Conservation (phyloP, 1,140 invertebrate genomes). For the Anoplophora glabripennis region DNA sequence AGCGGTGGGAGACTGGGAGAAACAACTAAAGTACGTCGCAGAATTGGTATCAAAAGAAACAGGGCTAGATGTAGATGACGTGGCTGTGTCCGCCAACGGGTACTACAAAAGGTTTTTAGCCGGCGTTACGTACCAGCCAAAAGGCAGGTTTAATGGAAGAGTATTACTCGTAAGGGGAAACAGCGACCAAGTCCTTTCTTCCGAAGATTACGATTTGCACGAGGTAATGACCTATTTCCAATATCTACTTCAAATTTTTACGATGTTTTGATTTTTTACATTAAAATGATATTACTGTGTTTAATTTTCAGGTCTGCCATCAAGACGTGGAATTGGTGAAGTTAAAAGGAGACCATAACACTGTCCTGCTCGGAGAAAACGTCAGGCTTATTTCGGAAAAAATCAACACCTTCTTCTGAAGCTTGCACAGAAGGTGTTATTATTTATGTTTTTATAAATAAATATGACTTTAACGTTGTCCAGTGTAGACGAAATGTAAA, state of each 20-base stretch:
- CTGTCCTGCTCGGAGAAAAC: conserved; percentile 1
- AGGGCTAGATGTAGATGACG: neutral
- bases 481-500: too few species aligned
- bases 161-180: conserved; percentile 12
- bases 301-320: neutral
- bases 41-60: conserved; percentile 7
- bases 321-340: neutral
- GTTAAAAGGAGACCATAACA: neutral
- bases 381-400: neutral
- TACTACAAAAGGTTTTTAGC: conserved; percentile 7
- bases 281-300: neutral
- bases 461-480: too few species aligned
- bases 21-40: neutral
- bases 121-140: conserved; percentile 13
- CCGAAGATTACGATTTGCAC: conserved; percentile 17
- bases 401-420: neutral
- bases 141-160: conserved; percentile 5
- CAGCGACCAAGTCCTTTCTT: neutral
- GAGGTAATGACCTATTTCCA: conserved; percentile 3
- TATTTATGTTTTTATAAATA: too few species aligned
- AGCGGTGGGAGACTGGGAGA: neutral
- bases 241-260: neutral
- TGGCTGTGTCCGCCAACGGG: conserved; percentile 1
- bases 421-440: too few species aligned
- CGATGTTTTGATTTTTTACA: neutral